These are phyloP conservation scores for Ladona fulva DNA, from an alignment of 1,140 invertebrate genomes.

Conservation along the genomic window DNA sequence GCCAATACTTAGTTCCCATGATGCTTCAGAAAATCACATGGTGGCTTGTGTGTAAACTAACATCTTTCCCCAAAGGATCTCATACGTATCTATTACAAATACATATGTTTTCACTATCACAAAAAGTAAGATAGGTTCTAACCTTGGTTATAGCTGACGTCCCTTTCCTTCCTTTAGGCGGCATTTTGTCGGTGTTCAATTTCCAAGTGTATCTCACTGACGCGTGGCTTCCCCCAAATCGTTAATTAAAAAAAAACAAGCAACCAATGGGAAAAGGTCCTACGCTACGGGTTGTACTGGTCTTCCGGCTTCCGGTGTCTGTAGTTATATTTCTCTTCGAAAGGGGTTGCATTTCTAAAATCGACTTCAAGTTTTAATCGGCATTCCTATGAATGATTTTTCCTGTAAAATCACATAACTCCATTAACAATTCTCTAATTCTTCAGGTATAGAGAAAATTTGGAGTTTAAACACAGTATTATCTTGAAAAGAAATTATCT, in stretches of 20 bases:
- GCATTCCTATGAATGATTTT: too few relatives aligned
- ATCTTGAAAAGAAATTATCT: too few relatives aligned
- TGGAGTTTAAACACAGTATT: too few relatives aligned
- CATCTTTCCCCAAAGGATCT: neutral
- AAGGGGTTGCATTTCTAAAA: neutral
- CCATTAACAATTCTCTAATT: too few relatives aligned
- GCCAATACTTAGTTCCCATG: neutral
- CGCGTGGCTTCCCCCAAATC: slow-evolving; percentile 3
- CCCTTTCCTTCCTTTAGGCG: slow-evolving; percentile 3
- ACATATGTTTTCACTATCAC: too few relatives aligned
- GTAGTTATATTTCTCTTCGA: neutral
- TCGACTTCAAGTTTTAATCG: too few relatives aligned
- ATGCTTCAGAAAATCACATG: slow-evolving; percentile 5
- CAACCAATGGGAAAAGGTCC: slow-evolving; percentile 3
- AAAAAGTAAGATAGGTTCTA: neutral
- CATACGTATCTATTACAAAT: neutral
- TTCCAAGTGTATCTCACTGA: neutral
- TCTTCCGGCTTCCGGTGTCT: neutral
- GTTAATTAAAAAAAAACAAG: slow-evolving; percentile 11
- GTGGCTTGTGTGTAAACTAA: neutral
- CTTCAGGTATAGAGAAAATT: too few relatives aligned
- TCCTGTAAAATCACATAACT: too few relatives aligned
- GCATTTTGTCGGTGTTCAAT: neutral
- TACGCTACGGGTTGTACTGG: neutral
- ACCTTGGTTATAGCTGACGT: neutral